Conservation (phyloP, 2,888 invertebrate genomes). For the Leptopilina syphax region DNA sequence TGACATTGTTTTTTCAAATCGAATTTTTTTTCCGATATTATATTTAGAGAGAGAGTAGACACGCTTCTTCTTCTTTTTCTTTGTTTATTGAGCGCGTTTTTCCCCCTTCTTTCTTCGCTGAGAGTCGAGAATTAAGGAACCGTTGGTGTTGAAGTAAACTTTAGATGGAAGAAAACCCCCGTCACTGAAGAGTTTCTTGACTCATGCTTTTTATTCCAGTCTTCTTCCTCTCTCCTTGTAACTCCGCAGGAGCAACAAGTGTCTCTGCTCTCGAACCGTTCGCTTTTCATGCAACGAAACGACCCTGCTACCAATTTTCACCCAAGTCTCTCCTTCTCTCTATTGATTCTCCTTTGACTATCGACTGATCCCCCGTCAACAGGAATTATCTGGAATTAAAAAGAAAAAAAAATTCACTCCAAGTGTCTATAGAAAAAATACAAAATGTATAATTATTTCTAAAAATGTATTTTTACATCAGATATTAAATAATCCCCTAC, state of each 20-base stretch:
- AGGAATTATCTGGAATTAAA: background rate
- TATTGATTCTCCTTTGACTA: slow-evolving; percentile 32
- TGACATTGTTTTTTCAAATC: background rate
- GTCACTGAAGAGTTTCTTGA: slow-evolving; percentile 16
- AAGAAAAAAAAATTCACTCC: too few species aligned
- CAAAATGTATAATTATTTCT: too few species aligned
- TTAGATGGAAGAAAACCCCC: background rate
- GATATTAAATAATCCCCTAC: too few species aligned
- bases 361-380: background rate
- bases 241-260: slow-evolving; percentile 53
- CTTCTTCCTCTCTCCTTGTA: slow-evolving; percentile 40
- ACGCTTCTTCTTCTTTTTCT: background rate
- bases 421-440: too few species aligned
- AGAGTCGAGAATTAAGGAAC: background rate
- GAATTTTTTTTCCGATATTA: too few species aligned
- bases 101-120: too few species aligned
- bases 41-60: too few species aligned
- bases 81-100: background rate
- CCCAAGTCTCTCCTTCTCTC: background rate
- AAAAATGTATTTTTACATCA: too few species aligned
- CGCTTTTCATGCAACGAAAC: slow-evolving; percentile 28
- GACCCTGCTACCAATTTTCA: slow-evolving; percentile 41
- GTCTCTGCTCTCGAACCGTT: slow-evolving; percentile 41
- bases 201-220: slow-evolving; percentile 33
- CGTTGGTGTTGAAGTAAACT: background rate